phyloP scores from a whole-genome alignment of 2,797 vertebrate species.

The Chelon labrosus region DNA sequence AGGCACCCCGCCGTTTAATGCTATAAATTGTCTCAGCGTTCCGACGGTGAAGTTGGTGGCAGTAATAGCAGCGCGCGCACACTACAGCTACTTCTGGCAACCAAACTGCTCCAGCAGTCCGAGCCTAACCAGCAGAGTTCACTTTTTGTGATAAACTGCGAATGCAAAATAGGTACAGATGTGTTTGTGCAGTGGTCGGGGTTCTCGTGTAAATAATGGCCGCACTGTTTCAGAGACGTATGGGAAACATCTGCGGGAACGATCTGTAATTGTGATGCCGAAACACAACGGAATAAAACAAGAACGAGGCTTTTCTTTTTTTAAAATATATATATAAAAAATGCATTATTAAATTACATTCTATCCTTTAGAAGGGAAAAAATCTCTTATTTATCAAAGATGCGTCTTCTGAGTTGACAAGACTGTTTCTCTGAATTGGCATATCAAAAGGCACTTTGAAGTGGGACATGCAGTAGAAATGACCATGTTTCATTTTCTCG shows the following conservation, averaged over 20 bases:
- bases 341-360: conserved; percentile 22
- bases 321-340: not conserved
- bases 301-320: not conserved
- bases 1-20: conserved; percentile 72
- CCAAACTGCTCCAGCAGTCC: not conserved
- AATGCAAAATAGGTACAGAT: conserved; percentile 51
- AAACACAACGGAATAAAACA: conserved; percentile 38
- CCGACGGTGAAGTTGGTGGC: conserved; percentile 40
- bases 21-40: conserved; percentile 60
- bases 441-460: conserved; percentile 64
- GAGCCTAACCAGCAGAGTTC: conserved; percentile 5
- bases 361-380: not conserved
- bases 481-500: conserved; percentile 36
- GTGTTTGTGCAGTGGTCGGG: conserved; percentile 48
- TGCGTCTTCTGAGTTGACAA: conserved; percentile 26
- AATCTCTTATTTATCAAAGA: conserved; percentile 18
- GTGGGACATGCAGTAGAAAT: conserved; percentile 27
- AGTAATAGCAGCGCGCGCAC: conserved; percentile 23
- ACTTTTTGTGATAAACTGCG: conserved; percentile 21
- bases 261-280: conserved; percentile 46
- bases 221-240: conserved; percentile 35
- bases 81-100: not conserved
- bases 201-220: conserved; percentile 48
- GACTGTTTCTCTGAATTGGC: conserved; percentile 34
- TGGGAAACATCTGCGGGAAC: conserved; percentile 44